Evolutionary conservation across 2,113 vertebrate species (phyloP).

Genomic region (Mola mola): DNA sequence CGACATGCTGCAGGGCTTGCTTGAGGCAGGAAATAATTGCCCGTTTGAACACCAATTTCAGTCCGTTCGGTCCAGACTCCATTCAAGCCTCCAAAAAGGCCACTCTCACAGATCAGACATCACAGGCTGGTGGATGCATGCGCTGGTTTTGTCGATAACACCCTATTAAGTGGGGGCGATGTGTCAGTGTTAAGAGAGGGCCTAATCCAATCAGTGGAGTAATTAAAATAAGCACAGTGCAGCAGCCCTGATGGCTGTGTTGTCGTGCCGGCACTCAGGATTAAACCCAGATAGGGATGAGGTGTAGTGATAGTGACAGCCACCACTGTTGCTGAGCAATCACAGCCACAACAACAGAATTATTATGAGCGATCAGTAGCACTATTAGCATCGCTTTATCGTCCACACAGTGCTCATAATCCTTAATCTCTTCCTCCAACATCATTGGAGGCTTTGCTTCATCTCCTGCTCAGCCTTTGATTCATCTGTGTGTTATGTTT

Average conservation of each 20-base stretch:
- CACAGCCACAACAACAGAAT: constrained; percentile 8
- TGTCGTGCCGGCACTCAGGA: too few relatives aligned
- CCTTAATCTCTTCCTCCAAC: constrained; percentile 4
- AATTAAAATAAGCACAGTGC: constrained; percentile 72
- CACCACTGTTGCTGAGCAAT: constrained; percentile 22
- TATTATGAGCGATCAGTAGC: background rate
- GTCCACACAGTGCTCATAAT: constrained; percentile 1
- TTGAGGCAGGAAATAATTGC: too few relatives aligned
- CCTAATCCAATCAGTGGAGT: constrained; percentile 68
- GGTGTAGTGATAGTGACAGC: constrained; percentile 7
- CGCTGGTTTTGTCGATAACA: constrained; percentile 60
- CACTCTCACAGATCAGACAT: background rate
- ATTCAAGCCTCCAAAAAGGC: too few relatives aligned
- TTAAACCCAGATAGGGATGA: too few relatives aligned
- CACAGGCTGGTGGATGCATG: constrained; percentile 21
- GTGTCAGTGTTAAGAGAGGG: constrained; percentile 56
- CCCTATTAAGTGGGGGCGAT: constrained; percentile 54
- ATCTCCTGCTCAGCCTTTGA: constrained; percentile 9
- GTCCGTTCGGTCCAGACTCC: too few relatives aligned
- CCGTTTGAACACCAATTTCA: too few relatives aligned
- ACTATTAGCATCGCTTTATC: background rate
- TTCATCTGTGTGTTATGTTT: constrained; percentile 12
- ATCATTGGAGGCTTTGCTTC: constrained; percentile 7
- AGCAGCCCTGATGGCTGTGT: constrained; percentile 66
- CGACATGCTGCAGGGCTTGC: too few relatives aligned